A percentile compares a stretch with the other conserved stretches of the same genome.
Evolutionary conservation across 2,888 invertebrate genomes (phyloP).

Genomic region (Monochamus alternatus): DNA sequence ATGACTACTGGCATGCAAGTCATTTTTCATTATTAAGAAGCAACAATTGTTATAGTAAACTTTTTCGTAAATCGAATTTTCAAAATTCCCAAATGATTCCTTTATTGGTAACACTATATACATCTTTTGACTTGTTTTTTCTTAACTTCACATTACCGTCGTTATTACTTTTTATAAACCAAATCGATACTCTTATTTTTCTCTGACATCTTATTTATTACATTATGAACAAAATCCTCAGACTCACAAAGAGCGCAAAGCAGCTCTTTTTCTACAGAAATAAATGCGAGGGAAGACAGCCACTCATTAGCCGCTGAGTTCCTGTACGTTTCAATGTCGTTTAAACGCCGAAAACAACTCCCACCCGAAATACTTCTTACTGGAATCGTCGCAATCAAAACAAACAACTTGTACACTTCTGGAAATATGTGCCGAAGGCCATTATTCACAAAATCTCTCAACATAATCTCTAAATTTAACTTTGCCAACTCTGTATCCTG

Average conservation of each 20-base stretch:
- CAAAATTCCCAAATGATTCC: too few species aligned
- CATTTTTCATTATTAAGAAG: too few species aligned
- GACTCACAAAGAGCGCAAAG: background rate
- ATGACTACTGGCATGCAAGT: too few species aligned
- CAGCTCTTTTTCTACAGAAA: conserved; percentile 12
- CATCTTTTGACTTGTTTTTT: too few species aligned
- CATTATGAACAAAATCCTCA: background rate
- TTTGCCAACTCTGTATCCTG: conserved; percentile 29
- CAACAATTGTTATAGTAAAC: too few species aligned
- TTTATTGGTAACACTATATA: too few species aligned
- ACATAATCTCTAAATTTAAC: conserved; percentile 5
- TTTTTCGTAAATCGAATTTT: too few species aligned
- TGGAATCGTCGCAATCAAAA: conserved; percentile 2
- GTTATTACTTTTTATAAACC: background rate
- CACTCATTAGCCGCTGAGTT: background rate
- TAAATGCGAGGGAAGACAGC: conserved; percentile 12
- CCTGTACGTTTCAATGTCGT: background rate
- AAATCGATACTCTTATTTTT: background rate
- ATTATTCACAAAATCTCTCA: conserved; percentile 10
- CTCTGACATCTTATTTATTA: background rate
- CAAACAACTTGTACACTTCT: conserved; percentile 23
- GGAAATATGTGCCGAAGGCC: conserved; percentile 14
- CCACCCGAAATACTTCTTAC: background rate
- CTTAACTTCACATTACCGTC: too few species aligned
- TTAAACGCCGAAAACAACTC: background rate